phyloP scores from a whole-genome alignment of 2,113 vertebrate species.

The Lipotes vexillifer region DNA sequence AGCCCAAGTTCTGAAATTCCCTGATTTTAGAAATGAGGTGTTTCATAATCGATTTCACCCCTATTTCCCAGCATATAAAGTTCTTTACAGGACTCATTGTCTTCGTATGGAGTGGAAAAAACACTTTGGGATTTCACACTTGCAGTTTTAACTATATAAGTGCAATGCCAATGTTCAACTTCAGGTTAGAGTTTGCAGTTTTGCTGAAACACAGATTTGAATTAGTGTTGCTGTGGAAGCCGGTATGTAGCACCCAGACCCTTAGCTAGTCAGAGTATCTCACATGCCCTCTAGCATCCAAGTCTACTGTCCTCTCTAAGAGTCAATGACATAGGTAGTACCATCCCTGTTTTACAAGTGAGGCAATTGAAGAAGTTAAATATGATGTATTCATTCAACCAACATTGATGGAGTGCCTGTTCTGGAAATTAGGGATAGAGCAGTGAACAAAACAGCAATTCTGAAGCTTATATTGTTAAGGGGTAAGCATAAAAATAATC shows the following conservation, averaged over 20 bases:
- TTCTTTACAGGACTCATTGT: background rate
- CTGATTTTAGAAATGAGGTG: background rate
- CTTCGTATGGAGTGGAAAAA: background rate
- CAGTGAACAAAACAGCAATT: constrained; percentile 1
- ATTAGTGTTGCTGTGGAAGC: background rate
- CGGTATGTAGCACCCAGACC: background rate
- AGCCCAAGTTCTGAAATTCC: background rate
- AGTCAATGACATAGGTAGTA: background rate
- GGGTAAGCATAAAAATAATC: background rate
- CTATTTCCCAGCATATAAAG: background rate
- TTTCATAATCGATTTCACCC: constrained; percentile 11
- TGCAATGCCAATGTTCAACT: background rate
- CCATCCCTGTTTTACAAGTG: background rate
- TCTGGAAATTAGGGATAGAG: background rate
- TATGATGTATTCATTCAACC: background rate
- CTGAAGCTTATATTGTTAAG: background rate
- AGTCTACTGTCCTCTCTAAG: background rate
- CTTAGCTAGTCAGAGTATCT: background rate
- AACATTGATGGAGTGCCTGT: background rate
- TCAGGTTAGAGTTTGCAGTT: background rate
- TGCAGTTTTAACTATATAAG: background rate
- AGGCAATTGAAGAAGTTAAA: constrained; percentile 29
- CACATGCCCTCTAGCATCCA: background rate
- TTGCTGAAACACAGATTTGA: constrained; percentile 5
- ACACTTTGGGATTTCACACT: constrained; percentile 7